Conservation (phyloP, 2,797 vertebrate genomes). For the Acipenser transmontanus region DNA sequence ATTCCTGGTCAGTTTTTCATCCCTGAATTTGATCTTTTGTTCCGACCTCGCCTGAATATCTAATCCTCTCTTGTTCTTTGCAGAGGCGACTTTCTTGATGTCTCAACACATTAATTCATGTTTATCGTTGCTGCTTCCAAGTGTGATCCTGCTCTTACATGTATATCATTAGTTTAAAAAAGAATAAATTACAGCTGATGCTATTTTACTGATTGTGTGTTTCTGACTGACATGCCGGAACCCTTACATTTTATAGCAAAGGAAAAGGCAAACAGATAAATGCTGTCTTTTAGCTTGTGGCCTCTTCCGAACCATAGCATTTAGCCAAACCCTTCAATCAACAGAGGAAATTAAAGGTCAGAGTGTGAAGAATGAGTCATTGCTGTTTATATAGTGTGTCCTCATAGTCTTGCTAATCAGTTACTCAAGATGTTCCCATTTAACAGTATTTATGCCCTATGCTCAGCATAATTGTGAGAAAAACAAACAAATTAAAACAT, state of each 20-base stretch:
- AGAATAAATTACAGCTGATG: background rate
- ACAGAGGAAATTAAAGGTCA: slow-evolving; percentile 57
- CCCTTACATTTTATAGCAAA: slow-evolving; percentile 21
- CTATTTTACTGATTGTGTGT: slow-evolving; percentile 21
- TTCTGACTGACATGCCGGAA: slow-evolving; percentile 57
- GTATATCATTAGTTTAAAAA: slow-evolving; percentile 27
- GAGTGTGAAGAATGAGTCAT: slow-evolving; percentile 58
- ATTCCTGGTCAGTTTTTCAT: slow-evolving; percentile 25
- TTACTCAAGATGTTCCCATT: slow-evolving; percentile 51
- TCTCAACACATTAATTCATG: slow-evolving; percentile 58
- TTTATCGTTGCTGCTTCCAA: slow-evolving; percentile 51
- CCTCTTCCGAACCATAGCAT: slow-evolving; percentile 58
- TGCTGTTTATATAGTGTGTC: slow-evolving; percentile 51
- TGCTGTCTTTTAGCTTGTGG: slow-evolving; percentile 64
- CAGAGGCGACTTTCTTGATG: slow-evolving; percentile 37
- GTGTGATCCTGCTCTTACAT: slow-evolving; percentile 51
- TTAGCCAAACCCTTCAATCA: slow-evolving; percentile 72
- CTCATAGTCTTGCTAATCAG: slow-evolving; percentile 49
- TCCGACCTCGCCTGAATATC: slow-evolving; percentile 14
- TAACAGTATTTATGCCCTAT: slow-evolving; percentile 30
- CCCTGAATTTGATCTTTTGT: slow-evolving; percentile 29
- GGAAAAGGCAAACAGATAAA: slow-evolving; percentile 48
- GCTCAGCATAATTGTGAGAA: too few relatives aligned
- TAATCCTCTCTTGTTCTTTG: slow-evolving; percentile 33
- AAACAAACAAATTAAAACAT: too few relatives aligned